These are phyloP conservation scores for Pelobates fuscus DNA, from an alignment of 2,113 vertebrate species.

Conservation along the genomic window DNA sequence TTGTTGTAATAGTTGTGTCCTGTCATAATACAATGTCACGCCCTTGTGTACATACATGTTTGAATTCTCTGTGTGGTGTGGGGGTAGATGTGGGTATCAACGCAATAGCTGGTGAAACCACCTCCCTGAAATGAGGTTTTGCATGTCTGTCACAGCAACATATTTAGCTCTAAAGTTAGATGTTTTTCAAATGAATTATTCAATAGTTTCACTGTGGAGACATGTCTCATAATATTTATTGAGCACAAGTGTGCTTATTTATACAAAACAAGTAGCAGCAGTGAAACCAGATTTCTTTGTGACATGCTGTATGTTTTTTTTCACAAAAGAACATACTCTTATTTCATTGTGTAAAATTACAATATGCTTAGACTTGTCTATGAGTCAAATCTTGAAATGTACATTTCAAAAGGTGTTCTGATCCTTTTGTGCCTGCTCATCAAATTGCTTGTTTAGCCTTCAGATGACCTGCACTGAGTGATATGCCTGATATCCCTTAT, in stretches of 20 bases:
- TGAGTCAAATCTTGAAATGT: not conserved
- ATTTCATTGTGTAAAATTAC: not conserved
- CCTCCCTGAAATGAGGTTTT: too few relatives aligned
- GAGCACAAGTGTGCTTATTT: not conserved
- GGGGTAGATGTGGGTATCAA: too few relatives aligned
- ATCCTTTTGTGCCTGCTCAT: not conserved
- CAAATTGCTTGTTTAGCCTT: constrained; percentile 9
- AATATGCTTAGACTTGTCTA: not conserved
- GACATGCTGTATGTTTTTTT: not conserved
- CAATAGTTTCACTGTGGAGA: not conserved
- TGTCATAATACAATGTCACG: too few relatives aligned
- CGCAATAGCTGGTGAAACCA: too few relatives aligned
- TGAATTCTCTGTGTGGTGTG: too few relatives aligned
- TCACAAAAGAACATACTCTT: too few relatives aligned
- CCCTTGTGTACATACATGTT: too few relatives aligned
- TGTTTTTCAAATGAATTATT: too few relatives aligned
- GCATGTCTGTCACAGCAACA: too few relatives aligned
- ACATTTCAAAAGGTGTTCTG: too few relatives aligned
- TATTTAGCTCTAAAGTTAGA: too few relatives aligned
- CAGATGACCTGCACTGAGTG: not conserved
- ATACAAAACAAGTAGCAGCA: not conserved
- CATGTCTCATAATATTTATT: not conserved
- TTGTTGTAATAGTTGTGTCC: too few relatives aligned
- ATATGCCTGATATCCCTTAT: not conserved
- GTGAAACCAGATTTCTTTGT: not conserved